Percentiles rank a stretch among this genome's conserved stretches.
phyloP scores from a whole-genome alignment of 2,797 vertebrate genomes.

The Phyllotis vaccarum region DNA sequence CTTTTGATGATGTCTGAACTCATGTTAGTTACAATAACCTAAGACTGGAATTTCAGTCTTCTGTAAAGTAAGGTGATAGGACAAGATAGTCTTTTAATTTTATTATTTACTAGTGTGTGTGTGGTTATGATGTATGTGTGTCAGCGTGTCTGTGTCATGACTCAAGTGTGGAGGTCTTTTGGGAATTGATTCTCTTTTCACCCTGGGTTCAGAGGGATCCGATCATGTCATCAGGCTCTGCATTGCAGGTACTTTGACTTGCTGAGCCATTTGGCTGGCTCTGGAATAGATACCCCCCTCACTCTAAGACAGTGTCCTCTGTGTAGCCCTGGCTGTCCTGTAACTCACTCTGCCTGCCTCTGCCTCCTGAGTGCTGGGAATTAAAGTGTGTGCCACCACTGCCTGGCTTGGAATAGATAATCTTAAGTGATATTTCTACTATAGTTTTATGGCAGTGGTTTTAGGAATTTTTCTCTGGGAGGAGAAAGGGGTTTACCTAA shows the following conservation, averaged over 20 bases:
- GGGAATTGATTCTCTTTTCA: background rate
- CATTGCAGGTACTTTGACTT: background rate
- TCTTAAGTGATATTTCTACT: slow-evolving; percentile 52
- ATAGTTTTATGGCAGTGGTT: slow-evolving; percentile 18
- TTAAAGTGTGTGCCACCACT: background rate
- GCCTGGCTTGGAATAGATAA: slow-evolving; percentile 45
- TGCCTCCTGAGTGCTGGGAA: background rate
- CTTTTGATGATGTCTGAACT: slow-evolving; percentile 56
- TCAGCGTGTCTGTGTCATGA: background rate
- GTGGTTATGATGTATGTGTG: background rate
- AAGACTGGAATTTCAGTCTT: slow-evolving; percentile 33
- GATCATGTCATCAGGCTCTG: background rate
- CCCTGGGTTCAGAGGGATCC: background rate
- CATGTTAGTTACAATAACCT: slow-evolving; percentile 32
- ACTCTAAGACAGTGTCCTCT: background rate
- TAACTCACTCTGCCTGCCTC: background rate
- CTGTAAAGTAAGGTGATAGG: slow-evolving; percentile 47
- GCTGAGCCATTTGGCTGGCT: background rate
- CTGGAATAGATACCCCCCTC: background rate
- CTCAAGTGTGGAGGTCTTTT: background rate
- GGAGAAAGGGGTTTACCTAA: slow-evolving; percentile 55
- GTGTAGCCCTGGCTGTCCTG: background rate
- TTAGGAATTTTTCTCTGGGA: slow-evolving; percentile 63
- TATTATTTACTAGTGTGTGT: background rate
- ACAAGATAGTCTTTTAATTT: slow-evolving; percentile 40